These are phyloP conservation scores for Nannoperca australis DNA, from an alignment of 2,797 vertebrate species.

Conservation along the genomic window DNA sequence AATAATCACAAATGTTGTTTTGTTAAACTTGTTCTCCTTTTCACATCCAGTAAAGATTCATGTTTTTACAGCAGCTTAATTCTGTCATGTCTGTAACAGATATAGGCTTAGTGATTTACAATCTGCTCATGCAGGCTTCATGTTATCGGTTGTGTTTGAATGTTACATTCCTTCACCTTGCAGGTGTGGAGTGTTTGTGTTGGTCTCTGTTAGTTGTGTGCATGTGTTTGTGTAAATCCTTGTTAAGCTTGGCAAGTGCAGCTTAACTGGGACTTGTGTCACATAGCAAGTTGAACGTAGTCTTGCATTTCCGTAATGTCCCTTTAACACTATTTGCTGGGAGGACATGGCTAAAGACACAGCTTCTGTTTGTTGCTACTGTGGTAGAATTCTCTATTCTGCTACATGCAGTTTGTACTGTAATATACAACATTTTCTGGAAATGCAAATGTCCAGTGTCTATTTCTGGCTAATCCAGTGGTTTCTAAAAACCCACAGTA, in stretches of 20 bases:
- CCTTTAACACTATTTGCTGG: too few species aligned
- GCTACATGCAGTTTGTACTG: neutral
- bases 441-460: neutral
- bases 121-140: neutral
- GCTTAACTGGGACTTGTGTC: neutral
- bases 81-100: neutral
- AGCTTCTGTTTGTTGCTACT: neutral
- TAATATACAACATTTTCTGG: neutral
- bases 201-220: constrained; percentile 17
- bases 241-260: neutral
- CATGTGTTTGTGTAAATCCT: neutral
- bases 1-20: neutral
- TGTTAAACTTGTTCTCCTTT: neutral
- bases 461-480: neutral
- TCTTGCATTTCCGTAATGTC: neutral
- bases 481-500: neutral
- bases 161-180: neutral
- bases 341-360: neutral
- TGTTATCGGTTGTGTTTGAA: constrained; percentile 18
- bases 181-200: constrained; percentile 30
- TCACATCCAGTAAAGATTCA: neutral
- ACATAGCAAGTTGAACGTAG: neutral
- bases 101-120: neutral
- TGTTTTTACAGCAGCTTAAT: neutral
- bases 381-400: neutral